Conservation (phyloP, 2,888 invertebrate genomes). For the Harpagoxenus sublaevis region DNA sequence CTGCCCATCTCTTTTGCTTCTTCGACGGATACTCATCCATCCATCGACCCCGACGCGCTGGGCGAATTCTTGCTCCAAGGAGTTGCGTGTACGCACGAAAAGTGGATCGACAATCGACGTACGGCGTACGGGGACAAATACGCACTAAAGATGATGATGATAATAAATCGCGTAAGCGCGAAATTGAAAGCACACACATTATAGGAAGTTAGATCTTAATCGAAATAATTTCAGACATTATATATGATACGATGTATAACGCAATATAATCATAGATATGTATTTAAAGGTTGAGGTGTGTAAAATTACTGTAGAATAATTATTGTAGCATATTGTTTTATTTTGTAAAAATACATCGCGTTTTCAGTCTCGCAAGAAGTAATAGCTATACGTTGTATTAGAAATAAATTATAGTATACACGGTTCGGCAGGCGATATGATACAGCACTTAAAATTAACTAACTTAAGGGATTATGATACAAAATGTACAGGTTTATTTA, state of each 20-base stretch:
- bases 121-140: background rate
- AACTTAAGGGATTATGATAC: conserved; percentile 57
- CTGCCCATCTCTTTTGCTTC: conserved; percentile 60
- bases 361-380: conserved; percentile 67
- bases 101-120: background rate
- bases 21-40: conserved; percentile 58
- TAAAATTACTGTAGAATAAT: background rate
- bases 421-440: conserved; percentile 58
- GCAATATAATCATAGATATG: too few species aligned
- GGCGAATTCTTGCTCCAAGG: conserved; percentile 39
- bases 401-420: conserved; percentile 72
- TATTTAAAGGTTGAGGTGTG: background rate
- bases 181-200: background rate
- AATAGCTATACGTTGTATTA: conserved; percentile 45
- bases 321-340: conserved; percentile 68
- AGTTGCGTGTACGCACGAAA: conserved; percentile 25
- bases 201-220: background rate
- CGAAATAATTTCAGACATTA: background rate
- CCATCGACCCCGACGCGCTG: conserved; percentile 53
- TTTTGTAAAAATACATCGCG: conserved; percentile 61
- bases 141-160: background rate
- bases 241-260: background rate
- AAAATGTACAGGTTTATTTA: conserved; percentile 74
- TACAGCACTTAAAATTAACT: conserved; percentile 59
- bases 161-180: background rate